Base-by-base conservation (phyloP, 2,113 vertebrate genomes). In the Suncus etruscus region DNA sequence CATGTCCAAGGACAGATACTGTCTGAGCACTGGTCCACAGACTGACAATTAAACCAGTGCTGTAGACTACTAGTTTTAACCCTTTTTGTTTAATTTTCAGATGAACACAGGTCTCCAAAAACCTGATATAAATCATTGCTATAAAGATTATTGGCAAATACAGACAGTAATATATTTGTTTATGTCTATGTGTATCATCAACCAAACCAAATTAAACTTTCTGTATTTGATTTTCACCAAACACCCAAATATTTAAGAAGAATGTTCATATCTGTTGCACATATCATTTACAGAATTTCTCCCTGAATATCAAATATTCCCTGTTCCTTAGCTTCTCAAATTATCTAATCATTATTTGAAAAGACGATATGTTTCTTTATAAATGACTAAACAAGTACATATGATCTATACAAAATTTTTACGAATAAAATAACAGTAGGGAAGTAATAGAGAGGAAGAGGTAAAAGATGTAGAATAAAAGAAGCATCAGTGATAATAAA, bases 341-440 rank as follows among this genome's bases (percentile, higher is more conserved):
- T 32, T 1, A 11, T 6, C 20, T 25, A 27, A 29, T 12, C 2
- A 12, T 1, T 81, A 66, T 61, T 73, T 73, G 31, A 24, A 80
- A 20, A 47, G 16, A 65, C 6, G 48, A 68, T 80, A 7, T 80
- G 9, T 18, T 63, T 61, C 82, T 15, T 63, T 47, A 24, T 31
- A 12, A 48, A 81, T 87, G 51, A 69, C 22, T 73, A 80, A 83
- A 45, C 1, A 54, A 81, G 29, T 2, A 63, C 6, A 45, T 83
- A 81, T 82, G 2, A 5, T 32, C 27, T 79, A 76, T 2, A 32
- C 54, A 91, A 63, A 48, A 66, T 91, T 91, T 90, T 5, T 87
- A 84, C 47, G 87, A 87, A 82, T 51, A 50, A 86, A 61, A 45
- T 45, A 65, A n/a, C 0, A n/a, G 39, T 11, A 86, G 83, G 8